Conservation (phyloP, 2,888 invertebrate species). For the Sminthurinus aureus region DNA sequence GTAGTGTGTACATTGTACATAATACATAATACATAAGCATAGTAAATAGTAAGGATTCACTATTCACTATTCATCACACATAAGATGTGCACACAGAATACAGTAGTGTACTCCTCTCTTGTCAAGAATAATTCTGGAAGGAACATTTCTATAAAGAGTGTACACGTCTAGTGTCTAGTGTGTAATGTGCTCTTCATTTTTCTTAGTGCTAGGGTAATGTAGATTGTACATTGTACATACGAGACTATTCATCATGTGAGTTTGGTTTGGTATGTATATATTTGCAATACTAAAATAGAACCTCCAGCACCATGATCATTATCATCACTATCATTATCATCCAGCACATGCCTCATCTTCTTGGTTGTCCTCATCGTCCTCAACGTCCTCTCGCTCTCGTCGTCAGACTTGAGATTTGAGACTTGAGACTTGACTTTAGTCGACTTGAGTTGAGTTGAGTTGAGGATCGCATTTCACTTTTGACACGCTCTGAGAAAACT, state of each 20-base stretch:
- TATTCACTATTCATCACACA: too few species aligned
- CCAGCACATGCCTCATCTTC: constrained; percentile 32
- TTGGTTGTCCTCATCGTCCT: too few species aligned
- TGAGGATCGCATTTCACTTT: constrained; percentile 37
- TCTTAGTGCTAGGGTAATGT: too few species aligned
- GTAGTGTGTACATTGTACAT: background rate
- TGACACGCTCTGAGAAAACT: constrained; percentile 41
- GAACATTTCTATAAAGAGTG: too few species aligned
- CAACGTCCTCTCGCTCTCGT: too few species aligned
- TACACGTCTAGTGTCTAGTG: too few species aligned
- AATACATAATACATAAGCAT: background rate
- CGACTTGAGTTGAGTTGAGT: background rate
- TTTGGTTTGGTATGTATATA: background rate
- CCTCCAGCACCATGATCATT: background rate
- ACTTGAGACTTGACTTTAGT: too few species aligned
- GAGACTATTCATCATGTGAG: background rate
- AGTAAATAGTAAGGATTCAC: too few species aligned
- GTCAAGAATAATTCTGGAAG: background rate
- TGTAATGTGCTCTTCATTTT: too few species aligned
- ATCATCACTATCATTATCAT: background rate
- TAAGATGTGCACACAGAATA: background rate
- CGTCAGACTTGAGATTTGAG: too few species aligned
- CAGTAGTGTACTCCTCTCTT: background rate
- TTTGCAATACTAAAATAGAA: constrained; percentile 9
- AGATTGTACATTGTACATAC: too few species aligned